Evolutionary conservation across 2,888 invertebrate species (phyloP).

Genomic region (Lottia gigantea): DNA sequence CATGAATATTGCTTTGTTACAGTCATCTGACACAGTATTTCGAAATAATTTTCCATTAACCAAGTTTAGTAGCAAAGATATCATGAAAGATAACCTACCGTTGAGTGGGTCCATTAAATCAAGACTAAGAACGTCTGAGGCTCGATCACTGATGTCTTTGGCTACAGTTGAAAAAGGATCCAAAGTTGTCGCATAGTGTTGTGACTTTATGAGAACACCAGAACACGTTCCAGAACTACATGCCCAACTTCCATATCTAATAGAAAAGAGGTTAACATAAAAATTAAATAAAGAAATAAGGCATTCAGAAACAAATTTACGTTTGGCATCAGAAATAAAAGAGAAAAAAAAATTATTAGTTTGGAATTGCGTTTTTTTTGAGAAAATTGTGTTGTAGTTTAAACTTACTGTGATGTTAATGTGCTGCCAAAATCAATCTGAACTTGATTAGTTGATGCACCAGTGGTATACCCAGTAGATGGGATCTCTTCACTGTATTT

Average conservation of each 20-base stretch:
- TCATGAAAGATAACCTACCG: background rate
- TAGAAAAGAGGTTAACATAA: too few species aligned
- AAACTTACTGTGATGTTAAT: too few species aligned
- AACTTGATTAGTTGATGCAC: background rate
- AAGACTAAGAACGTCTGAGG: slow-evolving; percentile 10
- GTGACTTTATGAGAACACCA: slow-evolving; percentile 11
- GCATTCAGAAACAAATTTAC: too few species aligned
- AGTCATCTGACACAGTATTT: too few species aligned
- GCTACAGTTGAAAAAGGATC: slow-evolving; percentile 16
- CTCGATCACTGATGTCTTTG: slow-evolving; percentile 5
- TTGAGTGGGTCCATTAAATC: slow-evolving; percentile 11
- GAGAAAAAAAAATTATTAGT: too few species aligned
- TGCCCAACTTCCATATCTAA: slow-evolving; percentile 12
- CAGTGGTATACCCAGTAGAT: background rate
- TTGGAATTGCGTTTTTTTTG: too few species aligned
- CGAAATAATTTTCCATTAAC: too few species aligned
- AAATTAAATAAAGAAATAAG: too few species aligned
- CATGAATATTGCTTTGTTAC: too few species aligned
- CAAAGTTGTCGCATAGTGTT: background rate
- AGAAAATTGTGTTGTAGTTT: too few species aligned
- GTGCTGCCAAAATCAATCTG: background rate
- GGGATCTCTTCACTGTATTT: slow-evolving; percentile 5
- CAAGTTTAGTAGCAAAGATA: too few species aligned
- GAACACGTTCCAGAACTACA: slow-evolving; percentile 14
- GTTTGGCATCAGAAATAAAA: too few species aligned